Conservation (phyloP, 2,113 vertebrate genomes). For the Irena cyanogastra region DNA sequence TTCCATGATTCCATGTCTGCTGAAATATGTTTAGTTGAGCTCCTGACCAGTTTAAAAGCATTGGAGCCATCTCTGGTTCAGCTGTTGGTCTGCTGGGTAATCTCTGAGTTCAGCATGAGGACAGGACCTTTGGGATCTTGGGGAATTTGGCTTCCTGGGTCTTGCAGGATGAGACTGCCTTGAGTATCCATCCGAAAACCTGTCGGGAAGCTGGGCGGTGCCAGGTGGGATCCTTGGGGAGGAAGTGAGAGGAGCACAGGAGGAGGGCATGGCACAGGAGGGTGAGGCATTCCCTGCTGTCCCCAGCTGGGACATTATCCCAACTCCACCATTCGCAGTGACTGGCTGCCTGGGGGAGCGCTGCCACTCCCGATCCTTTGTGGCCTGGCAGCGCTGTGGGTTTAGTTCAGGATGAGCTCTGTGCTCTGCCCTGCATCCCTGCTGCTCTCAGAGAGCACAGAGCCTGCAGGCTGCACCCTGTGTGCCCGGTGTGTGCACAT, state of each 20-base stretch:
- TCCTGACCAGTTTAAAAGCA: background rate
- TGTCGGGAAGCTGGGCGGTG: background rate
- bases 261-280: background rate
- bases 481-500: background rate
- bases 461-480: too few species aligned
- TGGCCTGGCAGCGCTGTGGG: background rate
- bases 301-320: background rate
- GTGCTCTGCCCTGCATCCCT: background rate
- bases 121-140: background rate
- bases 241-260: background rate
- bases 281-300: background rate
- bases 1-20: background rate
- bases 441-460: background rate
- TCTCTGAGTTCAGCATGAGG: background rate
- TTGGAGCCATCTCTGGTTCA: fast-evolving
- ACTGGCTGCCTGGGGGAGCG: background rate
- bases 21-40: background rate
- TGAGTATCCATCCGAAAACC: background rate
- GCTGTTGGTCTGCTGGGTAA: background rate
- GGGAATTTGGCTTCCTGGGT: background rate
- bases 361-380: background rate
- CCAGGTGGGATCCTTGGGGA: background rate
- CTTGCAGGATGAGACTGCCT: background rate
- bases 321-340: background rate
- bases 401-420: background rate